These are phyloP conservation scores for Phrynosoma platyrhinos DNA, from an alignment of 2,113 vertebrate genomes.

Conservation along the genomic window DNA sequence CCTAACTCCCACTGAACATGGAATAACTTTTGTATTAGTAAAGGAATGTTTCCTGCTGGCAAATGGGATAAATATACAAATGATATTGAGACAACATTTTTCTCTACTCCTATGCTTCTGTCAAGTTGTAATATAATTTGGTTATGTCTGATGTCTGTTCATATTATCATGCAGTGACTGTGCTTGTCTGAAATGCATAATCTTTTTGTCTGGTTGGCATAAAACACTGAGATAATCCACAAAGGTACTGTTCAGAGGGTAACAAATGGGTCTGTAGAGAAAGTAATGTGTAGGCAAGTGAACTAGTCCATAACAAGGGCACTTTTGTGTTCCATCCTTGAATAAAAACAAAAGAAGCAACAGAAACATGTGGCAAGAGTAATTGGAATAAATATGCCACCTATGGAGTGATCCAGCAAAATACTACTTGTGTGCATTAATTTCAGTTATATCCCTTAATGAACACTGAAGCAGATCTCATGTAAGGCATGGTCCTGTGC, in stretches of 20 bases:
- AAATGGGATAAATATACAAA: constrained; percentile 38
- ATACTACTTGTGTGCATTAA: background rate
- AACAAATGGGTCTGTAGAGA: constrained; percentile 10
- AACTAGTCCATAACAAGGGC: background rate
- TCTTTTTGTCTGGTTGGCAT: constrained; percentile 2
- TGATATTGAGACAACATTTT: constrained; percentile 40
- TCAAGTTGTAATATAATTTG: constrained; percentile 42
- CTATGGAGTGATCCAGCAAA: background rate
- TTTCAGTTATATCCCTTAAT: background rate
- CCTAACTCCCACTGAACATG: background rate
- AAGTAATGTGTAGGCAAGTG: background rate
- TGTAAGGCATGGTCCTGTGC: background rate
- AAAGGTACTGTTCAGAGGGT: constrained; percentile 9
- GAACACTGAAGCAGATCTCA: background rate
- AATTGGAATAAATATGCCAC: background rate
- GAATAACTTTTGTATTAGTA: constrained; percentile 35
- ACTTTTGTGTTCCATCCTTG: constrained; percentile 7
- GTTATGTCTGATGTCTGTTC: constrained; percentile 41
- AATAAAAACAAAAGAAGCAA: constrained; percentile 9
- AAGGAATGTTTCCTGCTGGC: constrained; percentile 29
- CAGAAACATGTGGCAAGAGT: background rate
- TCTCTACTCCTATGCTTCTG: constrained; percentile 33
- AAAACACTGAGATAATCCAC: constrained; percentile 19
- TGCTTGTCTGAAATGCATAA: background rate
- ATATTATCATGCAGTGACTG: background rate